Evolutionary conservation across 2,888 invertebrate species (phyloP).

Genomic region (Ceramica pisi): DNA sequence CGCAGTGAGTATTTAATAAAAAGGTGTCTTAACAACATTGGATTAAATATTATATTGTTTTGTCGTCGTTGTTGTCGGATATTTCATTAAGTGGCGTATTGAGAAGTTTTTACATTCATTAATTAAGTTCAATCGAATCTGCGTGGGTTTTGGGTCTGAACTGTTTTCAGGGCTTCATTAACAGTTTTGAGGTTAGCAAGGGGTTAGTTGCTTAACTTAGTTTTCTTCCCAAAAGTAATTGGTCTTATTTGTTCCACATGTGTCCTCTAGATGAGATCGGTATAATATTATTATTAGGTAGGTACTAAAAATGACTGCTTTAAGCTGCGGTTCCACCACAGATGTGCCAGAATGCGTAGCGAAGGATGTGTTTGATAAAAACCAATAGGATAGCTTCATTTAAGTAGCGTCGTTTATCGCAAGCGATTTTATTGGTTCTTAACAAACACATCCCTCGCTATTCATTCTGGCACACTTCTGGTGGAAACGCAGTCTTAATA

Average conservation of each 20-base stretch:
- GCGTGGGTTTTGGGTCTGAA: slow-evolving; percentile 11
- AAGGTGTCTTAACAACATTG: slow-evolving; percentile 37
- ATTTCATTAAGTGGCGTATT: slow-evolving; percentile 28
- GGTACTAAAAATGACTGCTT: not conserved
- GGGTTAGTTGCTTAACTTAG: slow-evolving; percentile 23
- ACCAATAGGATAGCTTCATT: no score
- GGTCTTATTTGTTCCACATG: not conserved
- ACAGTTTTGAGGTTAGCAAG: slow-evolving; percentile 20
- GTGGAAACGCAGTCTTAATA: no score
- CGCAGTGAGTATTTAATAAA: slow-evolving; percentile 35
- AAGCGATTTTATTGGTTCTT: no score
- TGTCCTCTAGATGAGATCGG: not conserved
- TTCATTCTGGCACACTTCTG: no score
- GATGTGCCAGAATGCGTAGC: no score
- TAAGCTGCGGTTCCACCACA: no score
- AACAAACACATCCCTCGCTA: no score
- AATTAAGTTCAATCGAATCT: slow-evolving; percentile 23
- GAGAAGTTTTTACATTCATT: slow-evolving; percentile 34
- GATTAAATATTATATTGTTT: slow-evolving; percentile 33
- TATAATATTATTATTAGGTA: not conserved
- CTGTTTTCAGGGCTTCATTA: slow-evolving; percentile 7
- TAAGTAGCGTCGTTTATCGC: no score
- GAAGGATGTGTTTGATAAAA: no score
- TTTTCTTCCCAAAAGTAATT: slow-evolving; percentile 22
- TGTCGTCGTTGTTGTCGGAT: slow-evolving; percentile 1